Base-by-base conservation (phyloP, 2,888 invertebrate genomes). In the Atrina japonica region DNA sequence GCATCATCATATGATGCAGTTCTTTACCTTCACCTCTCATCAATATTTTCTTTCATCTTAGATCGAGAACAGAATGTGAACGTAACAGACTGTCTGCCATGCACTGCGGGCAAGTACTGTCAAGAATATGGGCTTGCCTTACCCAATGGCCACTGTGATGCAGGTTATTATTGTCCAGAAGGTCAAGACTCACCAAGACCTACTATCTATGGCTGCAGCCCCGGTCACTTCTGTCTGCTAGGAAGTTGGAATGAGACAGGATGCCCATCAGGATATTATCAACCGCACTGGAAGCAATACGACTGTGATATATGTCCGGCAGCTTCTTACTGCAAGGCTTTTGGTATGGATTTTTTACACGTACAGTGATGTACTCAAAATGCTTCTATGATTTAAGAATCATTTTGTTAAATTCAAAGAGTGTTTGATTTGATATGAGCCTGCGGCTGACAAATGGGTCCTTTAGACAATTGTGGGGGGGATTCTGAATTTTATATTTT, bases 241-340 rank as follows among this genome's bases (percentile, higher is more conserved):
- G 89, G 89, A 40, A 87, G 87, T 58, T 79, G 81, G 72, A 89
- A 89, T 70, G 76, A 89, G 77, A 89, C 88, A 23, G 88, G 88
- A 5, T 89, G 89, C 74, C 88, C 88, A 16, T 88, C 88, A 2
- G 89, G 89, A n/a, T 76, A 79, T 14, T 89, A 86, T 75, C 89
- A 89, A 70, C 78, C 86, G 3, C 85, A 85, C 73, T 88, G 87
- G 87, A 76, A 69, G 41, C 79, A 82, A 73, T 82, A 75, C 29
- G 74, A 76, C 60, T 89, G 89, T 82, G 86, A 87, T 52, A 60
- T 70, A 6, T 89, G 89, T 75, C 88, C 88, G 1, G 80, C 86
- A 18, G 87, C 88, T 29, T 87, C 78, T 61, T 89, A 85, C 77
- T 89, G 89, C 67, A 80, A 82, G 68, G 85, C 86, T 35, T 76